Evolutionary conservation across 2,113 vertebrate species (phyloP).

Genomic region (Clinocottus analis): DNA sequence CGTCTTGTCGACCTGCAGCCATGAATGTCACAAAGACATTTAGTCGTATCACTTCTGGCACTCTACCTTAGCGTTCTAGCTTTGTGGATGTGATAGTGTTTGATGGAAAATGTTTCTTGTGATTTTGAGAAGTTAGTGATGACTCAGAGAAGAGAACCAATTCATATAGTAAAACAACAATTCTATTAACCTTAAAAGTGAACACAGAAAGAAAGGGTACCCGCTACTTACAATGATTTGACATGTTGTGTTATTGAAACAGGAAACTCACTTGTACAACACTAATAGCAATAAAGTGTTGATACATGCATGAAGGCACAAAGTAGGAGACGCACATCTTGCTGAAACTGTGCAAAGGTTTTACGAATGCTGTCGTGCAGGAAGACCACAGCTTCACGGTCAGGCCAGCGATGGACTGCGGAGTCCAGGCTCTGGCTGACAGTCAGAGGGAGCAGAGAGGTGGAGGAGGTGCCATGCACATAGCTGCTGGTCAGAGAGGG

Average conservation of each 20-base stretch:
- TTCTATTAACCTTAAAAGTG: neutral
- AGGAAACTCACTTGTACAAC: neutral
- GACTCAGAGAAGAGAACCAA: neutral
- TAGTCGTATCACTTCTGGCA: neutral
- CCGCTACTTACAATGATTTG: neutral
- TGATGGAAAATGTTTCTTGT: neutral
- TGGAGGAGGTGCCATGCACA: conserved; percentile 79
- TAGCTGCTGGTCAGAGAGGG: conserved; percentile 86
- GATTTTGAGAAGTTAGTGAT: neutral
- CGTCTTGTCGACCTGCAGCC: conserved; percentile 86
- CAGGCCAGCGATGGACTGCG: conserved; percentile 75
- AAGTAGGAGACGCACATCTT: conserved; percentile 83
- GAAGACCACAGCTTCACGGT: conserved; percentile 88
- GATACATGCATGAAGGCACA: neutral
- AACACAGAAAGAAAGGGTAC: neutral
- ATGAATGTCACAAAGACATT: neutral
- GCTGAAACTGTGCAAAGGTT: conserved; percentile 88
- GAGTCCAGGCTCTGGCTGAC: conserved; percentile 83
- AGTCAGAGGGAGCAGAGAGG: conserved; percentile 81
- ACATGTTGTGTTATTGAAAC: neutral
- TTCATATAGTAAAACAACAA: neutral
- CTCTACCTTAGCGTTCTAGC: neutral
- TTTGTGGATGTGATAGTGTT: neutral
- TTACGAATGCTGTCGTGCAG: conserved; percentile 83
- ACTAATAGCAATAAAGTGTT: neutral